Evolutionary conservation across 2,888 invertebrate genomes (phyloP).

Genomic region (Trichopria drosophilae): DNA sequence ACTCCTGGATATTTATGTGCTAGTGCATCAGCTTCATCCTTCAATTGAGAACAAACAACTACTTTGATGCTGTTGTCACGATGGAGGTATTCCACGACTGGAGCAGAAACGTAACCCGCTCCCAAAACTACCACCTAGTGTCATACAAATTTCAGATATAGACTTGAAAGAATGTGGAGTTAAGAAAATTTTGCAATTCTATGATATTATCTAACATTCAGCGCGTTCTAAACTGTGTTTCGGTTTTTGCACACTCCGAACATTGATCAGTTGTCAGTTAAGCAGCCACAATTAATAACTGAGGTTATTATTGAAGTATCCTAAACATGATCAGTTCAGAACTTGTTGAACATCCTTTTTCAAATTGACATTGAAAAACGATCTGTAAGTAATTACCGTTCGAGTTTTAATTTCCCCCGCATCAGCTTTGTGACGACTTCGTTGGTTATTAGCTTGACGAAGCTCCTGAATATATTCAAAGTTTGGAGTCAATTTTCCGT

Average conservation of each 20-base stretch:
- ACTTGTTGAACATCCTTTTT: too few species aligned
- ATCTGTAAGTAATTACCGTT: constrained; percentile 60
- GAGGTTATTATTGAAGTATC: too few species aligned
- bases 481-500: constrained; percentile 87
- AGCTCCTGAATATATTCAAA: constrained; percentile 95
- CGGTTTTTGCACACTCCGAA: too few species aligned
- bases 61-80: constrained; percentile 80
- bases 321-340: too few species aligned
- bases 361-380: too few species aligned
- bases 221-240: too few species aligned
- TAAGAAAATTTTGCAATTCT: not conserved
- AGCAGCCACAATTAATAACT: too few species aligned
- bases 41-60: constrained; percentile 81
- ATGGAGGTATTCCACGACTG: constrained; percentile 91
- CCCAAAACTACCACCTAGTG: constrained; percentile 82
- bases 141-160: constrained; percentile 6
- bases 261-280: too few species aligned
- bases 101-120: constrained; percentile 92
- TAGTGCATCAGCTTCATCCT: constrained; percentile 85
- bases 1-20: constrained; percentile 77
- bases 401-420: constrained; percentile 62
- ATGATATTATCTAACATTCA: too few species aligned
- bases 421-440: constrained; percentile 75
- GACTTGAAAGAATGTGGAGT: not conserved
- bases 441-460: constrained; percentile 67